Evolutionary conservation across 2,888 invertebrate species (phyloP), one percentile per base, ranked within the genome.

Genomic region (Coleophora deauratella): DNA sequence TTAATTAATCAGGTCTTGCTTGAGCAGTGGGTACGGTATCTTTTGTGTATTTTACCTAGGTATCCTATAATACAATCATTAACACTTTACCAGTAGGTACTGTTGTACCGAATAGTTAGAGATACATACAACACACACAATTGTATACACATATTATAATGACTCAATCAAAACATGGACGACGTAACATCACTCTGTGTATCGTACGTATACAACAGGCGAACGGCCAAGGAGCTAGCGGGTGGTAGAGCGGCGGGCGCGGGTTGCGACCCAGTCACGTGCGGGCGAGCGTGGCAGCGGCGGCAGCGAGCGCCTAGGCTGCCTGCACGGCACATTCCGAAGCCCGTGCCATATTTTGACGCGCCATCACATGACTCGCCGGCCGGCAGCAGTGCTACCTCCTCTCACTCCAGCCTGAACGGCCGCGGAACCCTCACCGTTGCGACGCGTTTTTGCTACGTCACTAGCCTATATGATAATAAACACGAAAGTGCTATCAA

Each of bases 321-420:
- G 31, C 31, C 31, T 31, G 40, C 38, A 38, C 40, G 45, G 61
- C 67, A 68, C 67, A 76, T 72, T 72, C 59, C 62, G 48, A 45
- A 48, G 57, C 64, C 49, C 62, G 62, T 62, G 58, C 64, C 63
- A 59, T 76, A 72, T 74, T 75, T 78, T 74, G 71, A 71, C 63
- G 49, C 51, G 55, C 49, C 59, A 63, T 77, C 80, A 81, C 72
- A 74, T 72, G 72, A 78, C 59, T 59, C 45, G 47, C 65, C 66
- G 67, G 68, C 72, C 73, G 72, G 75, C 65, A 52, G 54, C 55
- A 50, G 54, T 45, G 46, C 42, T 42, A 38, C 50, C 53, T 53
- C 50, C 48, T 51, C 50, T 28, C 28, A 30, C 43, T 49, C 45
- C 21, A 50, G 43, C 57, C 72, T 72, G 55, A 71, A 56, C 59